Evolutionary conservation across 1,140 invertebrate species (phyloP), one percentile per base, ranked within the genome.

Genomic region (Brachionus calyciflorus): DNA sequence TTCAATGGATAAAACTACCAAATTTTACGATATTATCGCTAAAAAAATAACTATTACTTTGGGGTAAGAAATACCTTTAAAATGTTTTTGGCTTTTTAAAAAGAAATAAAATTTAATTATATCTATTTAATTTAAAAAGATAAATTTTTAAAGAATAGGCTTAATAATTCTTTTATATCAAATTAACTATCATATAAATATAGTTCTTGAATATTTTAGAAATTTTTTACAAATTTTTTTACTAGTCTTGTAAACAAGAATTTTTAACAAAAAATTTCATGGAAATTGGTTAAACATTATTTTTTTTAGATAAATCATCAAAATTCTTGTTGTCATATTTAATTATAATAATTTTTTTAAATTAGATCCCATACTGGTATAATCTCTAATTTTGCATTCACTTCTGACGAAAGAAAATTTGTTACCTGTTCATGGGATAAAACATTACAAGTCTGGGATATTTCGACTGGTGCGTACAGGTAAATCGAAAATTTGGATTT

Each of bases 401-500:
- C 81, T 3, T 51, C 53, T 68, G 81, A 84, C 81, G 83, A 83
- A 65, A 77, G 81, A 17, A 81, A 80, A 40, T 82, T 84, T 80
- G 84, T 82, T 3, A 84, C 84, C 26, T 79, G 79, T 5, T 82
- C 82, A 1, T 85, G 83, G 83, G 84, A 85, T 79, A 85, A 84
- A 78, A 80, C 78, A 10, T 76, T 85, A 5, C 78, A 79, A 21
- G 77, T 85, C 1, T 85, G 82, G 81, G 84, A 85, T 78, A 81
- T 85, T 24, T 79, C 83, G 1, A 85, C 83, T n/a, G 84, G 84
- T 55, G 81, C 79, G 57, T 85, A 84, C 78, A 80, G 84, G 82
- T 60, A 60, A 60, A 33, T 5, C 2, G 2, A 14, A 24, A 55
- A 21, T 4, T 82, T 69, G 49, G 3, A 33, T n/a, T 26, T 10